Base-by-base conservation (phyloP, 2,888 invertebrate species). In the Meliscaeva auricollis region DNA sequence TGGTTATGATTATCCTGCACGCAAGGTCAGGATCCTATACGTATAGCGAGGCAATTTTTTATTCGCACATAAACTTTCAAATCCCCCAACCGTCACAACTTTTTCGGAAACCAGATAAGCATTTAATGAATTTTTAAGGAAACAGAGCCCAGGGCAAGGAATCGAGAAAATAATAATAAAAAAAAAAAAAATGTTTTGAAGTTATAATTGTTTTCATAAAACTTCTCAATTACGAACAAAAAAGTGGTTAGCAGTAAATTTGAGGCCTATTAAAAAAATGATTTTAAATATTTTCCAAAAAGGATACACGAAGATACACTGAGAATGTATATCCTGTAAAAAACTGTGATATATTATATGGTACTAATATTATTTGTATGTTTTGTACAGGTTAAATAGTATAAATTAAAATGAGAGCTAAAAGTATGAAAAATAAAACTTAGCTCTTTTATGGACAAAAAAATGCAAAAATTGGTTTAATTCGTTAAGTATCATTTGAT, bases 121-220 rank as follows among this genome's bases (percentile, higher is more conserved):
- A 54, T 54, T 54, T n/a, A 54, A 54, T 54, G 54, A 54, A 54
- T 54, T 54, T 54, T 54, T 15, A 15, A 54, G 13, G 54, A 30
- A 54, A 38, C n/a, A 54, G n/a, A 20, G 8, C 52, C 52, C 1
- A 3, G 3, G 15, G 52, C n/a, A 15, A 30, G 30, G 26, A 30
- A 54, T 54, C 7, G 30, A 52, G 1, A 52, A 52, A 30, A 52
- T 5, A 52, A 8, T 15, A 20, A 13, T 8, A 26, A 52, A 30
- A 52, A n/a, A 26, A 8, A 30, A 20, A 13, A 38, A 38, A 1
- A 6, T 38, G 38, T 48, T 48, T 15, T 20, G 11, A 20, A 48
- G 9, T 20, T 20, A 20, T 48, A 20, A 20, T 20, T 48, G 8
- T 48, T 48, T 48, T 20, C 20, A 20, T 8, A 9, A 48, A 48